These are phyloP conservation scores for Rhinopomastus cyanomelas DNA, from an alignment of 2,113 vertebrate genomes.

Conservation along the genomic window DNA sequence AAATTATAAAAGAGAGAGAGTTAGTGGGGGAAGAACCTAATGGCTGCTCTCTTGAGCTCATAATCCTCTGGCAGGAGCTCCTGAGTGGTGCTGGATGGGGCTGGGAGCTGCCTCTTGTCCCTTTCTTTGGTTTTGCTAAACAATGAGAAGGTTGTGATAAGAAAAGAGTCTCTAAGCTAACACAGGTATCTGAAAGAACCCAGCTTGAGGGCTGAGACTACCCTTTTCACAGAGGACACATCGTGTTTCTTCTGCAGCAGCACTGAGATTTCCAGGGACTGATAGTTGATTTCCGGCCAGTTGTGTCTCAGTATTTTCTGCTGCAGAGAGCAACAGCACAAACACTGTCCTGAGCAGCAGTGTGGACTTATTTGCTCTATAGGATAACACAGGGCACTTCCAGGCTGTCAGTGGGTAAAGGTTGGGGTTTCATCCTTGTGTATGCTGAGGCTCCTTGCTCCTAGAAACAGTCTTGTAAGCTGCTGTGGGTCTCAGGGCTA, in stretches of 20 bases:
- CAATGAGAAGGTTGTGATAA: not conserved
- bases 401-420: not conserved
- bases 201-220: not conserved
- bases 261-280: not conserved
- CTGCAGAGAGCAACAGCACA: not conserved
- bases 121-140: not conserved
- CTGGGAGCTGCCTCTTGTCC: not conserved
- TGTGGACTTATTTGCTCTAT: not conserved
- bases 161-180: not conserved
- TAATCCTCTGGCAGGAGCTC: not conserved
- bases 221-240: not conserved
- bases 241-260: not conserved
- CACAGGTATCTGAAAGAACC: not conserved
- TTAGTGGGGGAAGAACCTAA: not conserved
- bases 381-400: not conserved
- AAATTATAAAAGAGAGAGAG: not conserved
- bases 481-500: not conserved
- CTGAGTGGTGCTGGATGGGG: not conserved
- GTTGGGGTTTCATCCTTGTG: not conserved
- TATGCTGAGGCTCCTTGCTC: not conserved
- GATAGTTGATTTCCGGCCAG: not conserved
- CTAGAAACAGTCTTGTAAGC: not conserved
- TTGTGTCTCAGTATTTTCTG: not conserved
- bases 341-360: not conserved
- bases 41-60: not conserved